A percentile compares a stretch with the other conserved stretches of the same genome.
These are phyloP conservation scores for Scomber scombrus DNA, from an alignment of 2,113 vertebrate species.

Conservation along the genomic window DNA sequence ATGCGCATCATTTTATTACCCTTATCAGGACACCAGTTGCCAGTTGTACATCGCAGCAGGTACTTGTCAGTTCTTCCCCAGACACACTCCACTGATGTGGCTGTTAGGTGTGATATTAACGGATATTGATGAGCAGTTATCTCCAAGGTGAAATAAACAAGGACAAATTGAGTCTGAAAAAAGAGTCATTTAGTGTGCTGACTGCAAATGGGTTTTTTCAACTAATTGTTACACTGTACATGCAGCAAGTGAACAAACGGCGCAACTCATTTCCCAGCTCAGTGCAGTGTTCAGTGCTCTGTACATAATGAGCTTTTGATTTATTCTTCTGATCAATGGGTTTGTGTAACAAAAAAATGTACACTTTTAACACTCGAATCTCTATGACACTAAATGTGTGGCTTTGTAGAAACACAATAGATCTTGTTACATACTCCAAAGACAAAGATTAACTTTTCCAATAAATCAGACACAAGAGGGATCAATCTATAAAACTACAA, in stretches of 20 bases:
- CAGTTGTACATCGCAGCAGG: constrained; percentile 22
- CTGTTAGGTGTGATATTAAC: constrained; percentile 42
- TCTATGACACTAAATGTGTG: not conserved
- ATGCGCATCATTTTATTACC: constrained; percentile 20
- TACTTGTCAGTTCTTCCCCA: constrained; percentile 7
- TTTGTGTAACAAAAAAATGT: constrained; percentile 59
- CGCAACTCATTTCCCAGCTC: constrained; percentile 62
- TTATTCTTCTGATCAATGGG: constrained; percentile 59
- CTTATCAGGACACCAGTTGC: constrained; percentile 12
- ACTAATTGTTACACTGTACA: constrained; percentile 60
- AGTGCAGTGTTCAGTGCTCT: constrained; percentile 44
- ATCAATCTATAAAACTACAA: not conserved
- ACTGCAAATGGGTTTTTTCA: constrained; percentile 41
- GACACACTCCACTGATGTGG: constrained; percentile 24
- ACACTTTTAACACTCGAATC: constrained; percentile 54
- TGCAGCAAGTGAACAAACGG: constrained; percentile 46
- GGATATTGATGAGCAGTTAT: constrained; percentile 34
- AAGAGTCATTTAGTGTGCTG: constrained; percentile 24
- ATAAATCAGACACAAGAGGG: constrained; percentile 2
- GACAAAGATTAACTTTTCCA: not conserved
- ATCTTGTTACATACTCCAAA: constrained; percentile 10
- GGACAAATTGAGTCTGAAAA: constrained; percentile 20
- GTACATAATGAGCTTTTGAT: constrained; percentile 73
- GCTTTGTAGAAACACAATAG: not conserved
- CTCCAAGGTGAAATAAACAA: constrained; percentile 49